phyloP scores from a whole-genome alignment of 2,113 vertebrate species.

The Vanacampus margaritifer region DNA sequence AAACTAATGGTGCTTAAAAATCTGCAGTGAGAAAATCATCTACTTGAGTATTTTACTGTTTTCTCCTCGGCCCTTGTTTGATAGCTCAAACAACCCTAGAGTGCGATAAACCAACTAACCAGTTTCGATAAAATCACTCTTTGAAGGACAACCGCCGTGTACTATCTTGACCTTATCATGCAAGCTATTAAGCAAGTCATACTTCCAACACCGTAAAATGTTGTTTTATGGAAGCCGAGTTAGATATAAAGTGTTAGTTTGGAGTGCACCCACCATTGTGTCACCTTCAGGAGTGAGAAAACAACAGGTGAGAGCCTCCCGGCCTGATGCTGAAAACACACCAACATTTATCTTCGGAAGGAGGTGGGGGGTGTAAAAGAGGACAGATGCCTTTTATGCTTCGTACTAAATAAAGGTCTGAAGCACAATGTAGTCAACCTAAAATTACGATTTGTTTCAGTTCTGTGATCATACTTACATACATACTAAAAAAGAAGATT shows the following conservation, averaged over 20 bases:
- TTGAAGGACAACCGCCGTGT: neutral
- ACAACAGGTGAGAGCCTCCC: constrained; percentile 62
- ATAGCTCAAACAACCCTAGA: neutral
- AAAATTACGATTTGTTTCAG: neutral
- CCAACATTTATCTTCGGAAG: constrained; percentile 51
- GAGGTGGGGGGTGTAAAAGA: constrained; percentile 5
- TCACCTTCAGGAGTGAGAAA: constrained; percentile 42
- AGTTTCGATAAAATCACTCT: neutral
- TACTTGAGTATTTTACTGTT: constrained; percentile 24
- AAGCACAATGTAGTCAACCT: neutral
- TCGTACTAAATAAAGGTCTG: constrained; percentile 11
- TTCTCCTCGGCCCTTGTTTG: constrained; percentile 15
- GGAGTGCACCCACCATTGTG: constrained; percentile 29
- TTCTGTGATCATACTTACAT: no score
- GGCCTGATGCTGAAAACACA: constrained; percentile 47
- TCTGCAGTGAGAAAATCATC: constrained; percentile 43
- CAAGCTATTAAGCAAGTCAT: neutral
- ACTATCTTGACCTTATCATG: neutral
- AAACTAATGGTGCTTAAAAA: constrained; percentile 41
- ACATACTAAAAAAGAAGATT: no score
- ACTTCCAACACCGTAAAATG: neutral
- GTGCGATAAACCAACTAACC: neutral
- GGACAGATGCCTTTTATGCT: constrained; percentile 35
- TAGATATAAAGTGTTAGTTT: constrained; percentile 13
- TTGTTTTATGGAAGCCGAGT: neutral